Evolutionary conservation across 2,797 vertebrate genomes (phyloP), one percentile per base, ranked within the genome.

Genomic region (Bradypodion pumilum): DNA sequence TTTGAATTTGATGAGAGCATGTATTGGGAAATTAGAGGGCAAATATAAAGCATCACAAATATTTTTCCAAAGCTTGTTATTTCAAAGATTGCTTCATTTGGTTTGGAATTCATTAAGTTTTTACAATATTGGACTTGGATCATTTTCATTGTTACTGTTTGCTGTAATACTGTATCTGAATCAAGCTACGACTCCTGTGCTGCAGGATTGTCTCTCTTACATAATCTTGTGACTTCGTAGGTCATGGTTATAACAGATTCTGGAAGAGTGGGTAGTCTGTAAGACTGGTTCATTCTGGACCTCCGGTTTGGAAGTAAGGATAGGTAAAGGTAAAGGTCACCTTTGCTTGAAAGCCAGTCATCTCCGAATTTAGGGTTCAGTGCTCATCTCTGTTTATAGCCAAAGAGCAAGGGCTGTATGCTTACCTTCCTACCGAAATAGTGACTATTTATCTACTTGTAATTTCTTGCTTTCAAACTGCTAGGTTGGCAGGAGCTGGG

Each of bases 1-100:
- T 73, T 78, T 78, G 84, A 72, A 63, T 60, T 68, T 49, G 25
- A 83, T 78, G 52, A 72, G 46, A 35, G 19, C 25, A 40, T 37
- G 25, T 9, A 9, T 78, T 72, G 62, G 56, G 46, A 78, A 83
- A 65, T 16, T 44, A 29, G 19, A 81, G 73, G 56, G 16, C 59
- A 63, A 70, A 83, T 84, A 63, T 46, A 70, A 46, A 32, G 15
- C 7, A 15, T 37, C 21, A 23, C 29, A 62, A 21, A 72, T 73
- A 21, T n/a, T 29, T 19, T 78, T 78, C 32, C 37, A 60, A n/a
- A 69, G 13, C 56, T 46, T 62, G 21, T 8, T 78, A 2, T 72
- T 78, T 70, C 42, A 27, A 62, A 70, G 46, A 76, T 42, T 37
- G 68, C 5, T 62, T 35, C 29, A 29, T 69, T 7, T 37, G 27